Conservation (phyloP, 2,113 vertebrate genomes). For the Chaetodon auriga region DNA sequence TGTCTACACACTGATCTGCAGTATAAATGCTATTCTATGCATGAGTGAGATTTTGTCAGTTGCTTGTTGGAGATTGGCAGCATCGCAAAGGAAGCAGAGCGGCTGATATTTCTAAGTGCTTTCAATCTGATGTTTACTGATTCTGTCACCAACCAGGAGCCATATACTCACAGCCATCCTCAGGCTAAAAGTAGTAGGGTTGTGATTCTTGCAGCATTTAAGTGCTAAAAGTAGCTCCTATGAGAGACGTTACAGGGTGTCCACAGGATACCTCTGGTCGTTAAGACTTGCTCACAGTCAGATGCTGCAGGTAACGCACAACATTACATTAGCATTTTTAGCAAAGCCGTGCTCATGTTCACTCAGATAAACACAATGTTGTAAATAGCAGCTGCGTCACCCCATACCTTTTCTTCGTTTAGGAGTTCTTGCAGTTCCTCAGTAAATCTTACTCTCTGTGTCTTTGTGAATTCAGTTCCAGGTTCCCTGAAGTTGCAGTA, state of each 20-base stretch:
- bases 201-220: neutral
- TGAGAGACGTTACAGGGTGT: neutral
- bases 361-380: neutral
- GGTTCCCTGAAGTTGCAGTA: conserved; percentile 21
- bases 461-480: neutral
- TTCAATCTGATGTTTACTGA: neutral
- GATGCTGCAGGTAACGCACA: neutral
- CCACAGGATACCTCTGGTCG: neutral
- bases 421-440: neutral
- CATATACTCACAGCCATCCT: neutral
- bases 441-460: neutral
- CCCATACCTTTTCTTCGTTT: too few species aligned
- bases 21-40: conserved; percentile 18
- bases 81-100: neutral
- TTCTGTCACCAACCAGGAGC: neutral
- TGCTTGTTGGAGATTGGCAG: conserved; percentile 2
- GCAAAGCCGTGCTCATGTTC: too few species aligned
- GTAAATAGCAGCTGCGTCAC: neutral
- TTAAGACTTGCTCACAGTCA: neutral
- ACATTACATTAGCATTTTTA: neutral
- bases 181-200: neutral
- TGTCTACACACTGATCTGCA: conserved; percentile 16
- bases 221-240: neutral
- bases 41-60: neutral
- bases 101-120: neutral